phyloP scores from a whole-genome alignment of 1,140 invertebrate species.

The Venturia canescens region DNA sequence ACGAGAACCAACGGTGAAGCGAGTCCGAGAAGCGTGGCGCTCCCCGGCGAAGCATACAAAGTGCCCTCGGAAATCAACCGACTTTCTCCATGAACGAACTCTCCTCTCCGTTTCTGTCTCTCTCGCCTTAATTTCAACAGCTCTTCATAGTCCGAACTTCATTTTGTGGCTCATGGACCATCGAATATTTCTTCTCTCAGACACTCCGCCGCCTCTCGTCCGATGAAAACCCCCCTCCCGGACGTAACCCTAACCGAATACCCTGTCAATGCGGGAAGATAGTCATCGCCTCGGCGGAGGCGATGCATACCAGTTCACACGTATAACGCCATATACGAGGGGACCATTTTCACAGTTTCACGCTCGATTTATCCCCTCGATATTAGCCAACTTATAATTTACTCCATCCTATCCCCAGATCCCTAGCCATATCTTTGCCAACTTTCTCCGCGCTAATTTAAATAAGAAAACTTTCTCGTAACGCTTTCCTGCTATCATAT shows the following conservation, averaged over 20 bases:
- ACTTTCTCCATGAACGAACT: conserved; percentile 52
- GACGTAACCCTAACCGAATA: conserved; percentile 12
- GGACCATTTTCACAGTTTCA: conserved; percentile 6
- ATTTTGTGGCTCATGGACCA: conserved; percentile 75
- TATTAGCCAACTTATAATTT: conserved; percentile 28
- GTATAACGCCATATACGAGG: not conserved
- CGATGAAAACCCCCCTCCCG: not conserved
- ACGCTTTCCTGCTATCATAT: not conserved
- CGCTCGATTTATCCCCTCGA: conserved; percentile 22
- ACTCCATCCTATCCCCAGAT: not conserved
- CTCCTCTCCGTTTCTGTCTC: conserved; percentile 47
- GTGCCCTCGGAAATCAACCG: conserved; percentile 25
- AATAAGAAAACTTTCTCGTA: conserved; percentile 19
- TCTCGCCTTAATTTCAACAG: conserved; percentile 38
- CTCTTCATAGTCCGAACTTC: conserved; percentile 63
- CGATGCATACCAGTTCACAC: not conserved
- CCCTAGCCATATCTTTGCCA: not conserved
- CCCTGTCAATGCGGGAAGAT: conserved; percentile 24
- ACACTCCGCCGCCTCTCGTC: not conserved
- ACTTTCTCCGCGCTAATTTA: not conserved
- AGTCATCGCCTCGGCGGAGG: not conserved
- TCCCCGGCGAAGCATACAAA: conserved; percentile 12
- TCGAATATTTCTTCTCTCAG: conserved; percentile 64
- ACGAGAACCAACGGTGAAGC: conserved; percentile 12
- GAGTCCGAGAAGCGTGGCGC: not conserved